Conservation (phyloP, 2,888 invertebrate genomes). For the Leptinotarsa rubiginosa region DNA sequence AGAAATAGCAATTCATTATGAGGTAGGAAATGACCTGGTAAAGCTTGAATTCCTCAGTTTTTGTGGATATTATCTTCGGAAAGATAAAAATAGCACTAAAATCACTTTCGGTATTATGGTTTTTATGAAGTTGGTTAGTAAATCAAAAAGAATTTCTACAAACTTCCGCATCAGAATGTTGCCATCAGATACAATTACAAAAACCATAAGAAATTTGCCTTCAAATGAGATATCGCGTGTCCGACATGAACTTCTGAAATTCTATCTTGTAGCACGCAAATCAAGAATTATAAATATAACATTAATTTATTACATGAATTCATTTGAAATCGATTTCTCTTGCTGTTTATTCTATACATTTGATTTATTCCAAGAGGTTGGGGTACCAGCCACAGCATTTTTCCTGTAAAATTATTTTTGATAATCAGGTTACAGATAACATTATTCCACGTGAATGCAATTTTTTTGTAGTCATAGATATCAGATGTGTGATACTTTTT, state of each 20-base stretch:
- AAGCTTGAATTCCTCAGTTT: too few relatives aligned
- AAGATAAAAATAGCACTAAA: too few relatives aligned
- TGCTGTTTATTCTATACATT: constrained; percentile 21
- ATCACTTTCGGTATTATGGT: too few relatives aligned
- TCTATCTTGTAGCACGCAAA: constrained; percentile 32
- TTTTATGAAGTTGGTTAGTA: too few relatives aligned
- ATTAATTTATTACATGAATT: constrained; percentile 42
- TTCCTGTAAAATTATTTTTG: background rate
- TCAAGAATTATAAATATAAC: constrained; percentile 36
- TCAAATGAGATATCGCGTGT: constrained; percentile 36
- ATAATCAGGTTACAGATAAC: background rate
- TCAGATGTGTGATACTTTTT: too few relatives aligned
- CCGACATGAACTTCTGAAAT: constrained; percentile 23
- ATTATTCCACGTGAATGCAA: background rate
- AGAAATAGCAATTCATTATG: too few relatives aligned
- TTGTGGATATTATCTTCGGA: too few relatives aligned
- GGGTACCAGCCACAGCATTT: constrained; percentile 20
- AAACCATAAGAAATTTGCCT: background rate
- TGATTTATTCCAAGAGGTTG: constrained; percentile 14
- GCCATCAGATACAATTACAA: background rate
- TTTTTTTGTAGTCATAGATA: too few relatives aligned
- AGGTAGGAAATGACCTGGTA: too few relatives aligned
- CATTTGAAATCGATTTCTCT: constrained; percentile 31
- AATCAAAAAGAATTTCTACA: too few relatives aligned
- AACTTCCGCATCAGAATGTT: background rate